Percentiles rank a stretch among this genome's conserved stretches.
phyloP scores from a whole-genome alignment of 2,797 vertebrate species.

The Eremophila alpestris region DNA sequence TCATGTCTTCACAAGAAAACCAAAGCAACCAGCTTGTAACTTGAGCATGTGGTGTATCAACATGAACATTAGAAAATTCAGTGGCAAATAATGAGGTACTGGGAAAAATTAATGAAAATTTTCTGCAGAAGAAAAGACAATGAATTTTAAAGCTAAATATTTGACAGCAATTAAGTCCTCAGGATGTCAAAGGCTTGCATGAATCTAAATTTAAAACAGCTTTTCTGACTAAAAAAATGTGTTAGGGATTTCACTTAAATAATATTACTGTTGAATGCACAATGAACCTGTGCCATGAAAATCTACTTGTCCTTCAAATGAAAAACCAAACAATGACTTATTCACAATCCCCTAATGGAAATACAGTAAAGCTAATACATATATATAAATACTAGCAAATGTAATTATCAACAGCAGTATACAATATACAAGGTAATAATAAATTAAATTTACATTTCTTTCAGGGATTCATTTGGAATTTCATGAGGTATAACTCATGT shows the following conservation, averaged over 20 bases:
- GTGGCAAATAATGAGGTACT: background rate
- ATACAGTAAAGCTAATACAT: background rate
- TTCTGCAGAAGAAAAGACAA: background rate
- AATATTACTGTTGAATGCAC: background rate
- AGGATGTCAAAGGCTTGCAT: background rate
- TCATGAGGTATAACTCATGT: background rate
- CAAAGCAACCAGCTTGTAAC: background rate
- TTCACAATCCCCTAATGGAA: background rate
- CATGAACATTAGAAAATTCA: background rate
- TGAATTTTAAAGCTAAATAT: background rate
- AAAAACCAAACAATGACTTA: background rate
- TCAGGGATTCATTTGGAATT: background rate
- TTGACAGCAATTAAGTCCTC: background rate
- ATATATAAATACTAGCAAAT: background rate
- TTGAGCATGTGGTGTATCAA: background rate
- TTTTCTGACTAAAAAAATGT: background rate
- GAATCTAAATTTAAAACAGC: background rate
- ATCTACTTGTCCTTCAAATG: background rate
- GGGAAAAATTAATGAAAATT: background rate
- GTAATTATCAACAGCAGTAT: background rate
- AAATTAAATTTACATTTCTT: background rate
- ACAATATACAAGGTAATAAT: background rate
- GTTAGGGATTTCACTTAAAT: background rate
- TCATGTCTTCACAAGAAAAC: background rate
- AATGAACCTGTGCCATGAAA: background rate